Base-by-base conservation (phyloP, 1,140 invertebrate species). In the Medauroidea extradentata region DNA sequence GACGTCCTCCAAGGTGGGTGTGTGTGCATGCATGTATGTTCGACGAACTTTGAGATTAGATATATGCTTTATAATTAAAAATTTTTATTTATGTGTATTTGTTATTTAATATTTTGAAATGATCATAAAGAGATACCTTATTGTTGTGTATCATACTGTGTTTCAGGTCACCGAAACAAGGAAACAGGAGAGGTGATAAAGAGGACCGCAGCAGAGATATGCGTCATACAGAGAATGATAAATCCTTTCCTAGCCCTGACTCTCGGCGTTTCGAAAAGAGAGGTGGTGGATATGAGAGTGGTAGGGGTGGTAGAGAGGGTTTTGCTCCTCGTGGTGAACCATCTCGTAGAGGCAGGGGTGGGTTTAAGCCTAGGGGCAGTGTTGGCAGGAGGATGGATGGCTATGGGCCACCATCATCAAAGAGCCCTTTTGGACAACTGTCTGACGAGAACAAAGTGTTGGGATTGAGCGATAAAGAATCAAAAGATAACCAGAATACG, bases 401-500 rank as follows among this genome's bases (percentile, higher is more conserved):
- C 14, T 90, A 89, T 71, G 87, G 88, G 0, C 87, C 87, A 8
- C 87, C 86, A 1, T 83, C 86, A 51, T 85, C 83, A 19, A 89
- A 88, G 62, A 88, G 86, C 70, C 87, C 87, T 14, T 91, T 91
- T 64, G 67, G 69, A 9, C 76, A 13, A 69, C 70, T 1, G 71
- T 73, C 58, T 65, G 73, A 38, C 64, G 56, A 57, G 48, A 19
- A 24, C 16, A 57, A 57, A 19, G 44, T 24, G n/a, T 1, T 51
- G 24, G 49, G 49, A 21, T 2, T 51, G 49, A 34, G 38, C 24
- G 49, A 51, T 8, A 51, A 19, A 34, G 59, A 60, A 16, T 27
- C 23, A 8, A 39, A 24, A 11, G 57, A 59, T 16, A 60, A 61
- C 42, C 18, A 42, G 13, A 52, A 59, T 39, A 4, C 41, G 23